Evolutionary conservation across 2,113 vertebrate genomes (phyloP).

Genomic region (Furnarius figulus): DNA sequence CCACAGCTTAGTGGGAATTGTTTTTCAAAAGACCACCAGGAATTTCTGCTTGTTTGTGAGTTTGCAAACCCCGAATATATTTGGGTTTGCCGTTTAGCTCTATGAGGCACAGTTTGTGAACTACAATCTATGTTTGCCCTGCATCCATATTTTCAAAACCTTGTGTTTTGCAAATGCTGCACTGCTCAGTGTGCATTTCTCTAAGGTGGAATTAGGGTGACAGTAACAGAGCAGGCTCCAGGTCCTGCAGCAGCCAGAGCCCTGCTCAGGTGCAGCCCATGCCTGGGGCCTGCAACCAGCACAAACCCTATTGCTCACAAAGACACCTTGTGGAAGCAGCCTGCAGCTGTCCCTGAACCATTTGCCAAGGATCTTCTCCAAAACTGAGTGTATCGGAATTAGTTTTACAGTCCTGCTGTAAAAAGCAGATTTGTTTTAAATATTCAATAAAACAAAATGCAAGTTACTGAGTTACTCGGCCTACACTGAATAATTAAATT

Average conservation of each 20-base stretch:
- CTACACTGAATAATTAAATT: fast-evolving
- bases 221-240: fast-evolving
- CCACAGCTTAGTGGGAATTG: fast-evolving
- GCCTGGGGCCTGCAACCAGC: neutral
- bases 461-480: neutral
- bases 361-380: neutral
- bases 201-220: neutral
- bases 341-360: neutral
- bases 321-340: neutral
- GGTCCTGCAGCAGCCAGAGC: neutral
- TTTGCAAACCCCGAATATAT: neutral
- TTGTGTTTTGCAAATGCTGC: neutral
- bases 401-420: neutral
- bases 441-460: neutral
- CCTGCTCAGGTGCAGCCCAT: neutral
- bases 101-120: neutral
- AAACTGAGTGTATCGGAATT: neutral
- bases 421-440: neutral
- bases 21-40: neutral
- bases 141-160: neutral
- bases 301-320: neutral
- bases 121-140: neutral
- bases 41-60: neutral
- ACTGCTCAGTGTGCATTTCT: fast-evolving
- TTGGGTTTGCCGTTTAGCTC: neutral